Evolutionary conservation across 2,888 invertebrate species (phyloP), one percentile per base, ranked within the genome.

Genomic region (Thymelicus sylvestris): DNA sequence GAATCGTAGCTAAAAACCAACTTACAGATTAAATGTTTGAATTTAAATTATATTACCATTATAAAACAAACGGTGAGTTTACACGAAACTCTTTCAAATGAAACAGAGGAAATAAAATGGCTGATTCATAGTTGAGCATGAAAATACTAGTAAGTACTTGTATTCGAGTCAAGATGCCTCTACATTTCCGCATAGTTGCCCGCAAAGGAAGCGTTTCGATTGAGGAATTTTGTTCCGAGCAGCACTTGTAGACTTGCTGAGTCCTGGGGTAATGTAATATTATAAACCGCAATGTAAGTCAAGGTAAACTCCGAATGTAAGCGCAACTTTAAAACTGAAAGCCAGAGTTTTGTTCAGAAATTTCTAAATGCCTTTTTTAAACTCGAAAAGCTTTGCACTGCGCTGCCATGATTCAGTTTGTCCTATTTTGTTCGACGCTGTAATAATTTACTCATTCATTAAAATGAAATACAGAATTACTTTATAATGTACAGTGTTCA

Each of bases 111-210:
- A 80, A 81, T 78, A 79, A 80, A 78, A 81, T 80, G 79, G 80
- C 80, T 76, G 80, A 73, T 76, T 80, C 75, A 78, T 80, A 81
- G 81, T 78, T 78, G 78, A 77, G 80, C 86, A 85, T 83, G 83
- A 83, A 83, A 87, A 83, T 81, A 80, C 76, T 77, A 79, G 78
- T 79, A 79, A 86, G 85, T 83, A 82, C 79, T 80, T 77, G 80
- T 83, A 80, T 84, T 82, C 76, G 82, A 86, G 83, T 88, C 86
- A 86, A 89, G 88, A 87, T 81, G 86, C 82, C 84, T 79, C 87
- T 87, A 80, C 80, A 77, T 80, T 83, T 83, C 82, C 83, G 80
- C 84, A 75, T 82, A 81, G 84, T 83, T 88, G 81, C 80, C 79
- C 80, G 83, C 80, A 86, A 87, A 88, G 86, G 84, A 84, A 85